Evolutionary conservation across 2,797 vertebrate genomes (phyloP), one percentile per base, ranked within the genome.

Genomic region (Lagocephalus sceleratus): DNA sequence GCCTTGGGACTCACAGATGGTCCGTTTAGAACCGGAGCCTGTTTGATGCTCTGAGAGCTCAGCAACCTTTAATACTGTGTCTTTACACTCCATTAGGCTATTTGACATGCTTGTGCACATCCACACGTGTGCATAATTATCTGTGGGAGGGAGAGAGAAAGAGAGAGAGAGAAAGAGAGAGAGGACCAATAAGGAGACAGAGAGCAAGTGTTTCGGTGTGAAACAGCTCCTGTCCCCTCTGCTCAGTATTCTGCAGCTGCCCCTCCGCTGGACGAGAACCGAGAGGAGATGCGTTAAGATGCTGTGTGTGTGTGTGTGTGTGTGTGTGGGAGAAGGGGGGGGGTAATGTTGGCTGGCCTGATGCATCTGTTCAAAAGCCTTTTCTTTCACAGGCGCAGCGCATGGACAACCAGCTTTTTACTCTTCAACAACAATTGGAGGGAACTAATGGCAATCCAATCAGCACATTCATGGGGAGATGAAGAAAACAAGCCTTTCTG

Each of bases 241-340:
- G 59, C 56, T 88, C 78, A 73, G 85, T 81, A 88, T 88, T 83
- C 86, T 75, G 76, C 50, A 21, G 59, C 58, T 41, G 71, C 78
- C 38, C 51, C 47, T 63, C 45, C 50, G 60, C 61, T 78, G 78
- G 77, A 79, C 61, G 52, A 70, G 76, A 82, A 83, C 62, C 73
- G 84, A 85, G 68, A 67, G 68, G 20, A 67, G 76, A 75, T 78
- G 67, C 75, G 81, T 85, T 80, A 70, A 69, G 68, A 61, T 71
- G 76, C 68, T 79, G 57, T 51, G 40, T 19, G 39, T 40, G 39
- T 40, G 39, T 40, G 16, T 40, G 39, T 40, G 39, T 40, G 39
- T 40, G 39, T 40, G 15, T 40, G 5, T 16, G 64, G 61, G 66
- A 63, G 48, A 63, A 46, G 16, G 64, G 61, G 66, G 66, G 48